Evolutionary conservation across 2,797 vertebrate species (phyloP).

Genomic region (Furcifer pardalis): DNA sequence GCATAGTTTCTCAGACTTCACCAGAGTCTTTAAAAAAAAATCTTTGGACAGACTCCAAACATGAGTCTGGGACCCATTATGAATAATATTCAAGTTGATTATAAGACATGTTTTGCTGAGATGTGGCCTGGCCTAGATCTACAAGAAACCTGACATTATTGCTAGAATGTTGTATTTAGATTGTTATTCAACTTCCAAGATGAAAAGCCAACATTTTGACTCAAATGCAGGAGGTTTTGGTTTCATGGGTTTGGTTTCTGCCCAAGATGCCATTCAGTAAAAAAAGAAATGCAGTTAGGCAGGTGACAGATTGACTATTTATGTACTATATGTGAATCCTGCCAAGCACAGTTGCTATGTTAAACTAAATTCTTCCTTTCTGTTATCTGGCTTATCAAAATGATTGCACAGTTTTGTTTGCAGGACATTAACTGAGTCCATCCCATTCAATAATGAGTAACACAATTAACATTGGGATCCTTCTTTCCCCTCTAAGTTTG

Average conservation of each 20-base stretch:
- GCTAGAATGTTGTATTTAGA: constrained; percentile 36
- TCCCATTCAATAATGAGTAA: neutral
- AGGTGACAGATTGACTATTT: neutral
- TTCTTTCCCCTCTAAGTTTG: neutral
- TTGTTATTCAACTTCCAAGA: constrained; percentile 41
- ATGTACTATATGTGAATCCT: constrained; percentile 5
- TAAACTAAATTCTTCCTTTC: constrained; percentile 26
- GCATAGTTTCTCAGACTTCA: constrained; percentile 6
- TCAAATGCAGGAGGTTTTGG: constrained; percentile 32
- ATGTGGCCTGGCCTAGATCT: constrained; percentile 52
- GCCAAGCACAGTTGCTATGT: constrained; percentile 24
- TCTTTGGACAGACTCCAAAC: constrained; percentile 16
- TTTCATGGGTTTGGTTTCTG: constrained; percentile 44
- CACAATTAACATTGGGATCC: neutral
- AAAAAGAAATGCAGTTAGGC: constrained; percentile 43
- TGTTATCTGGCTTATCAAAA: constrained; percentile 19
- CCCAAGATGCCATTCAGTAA: constrained; percentile 33
- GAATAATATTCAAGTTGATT: constrained; percentile 38
- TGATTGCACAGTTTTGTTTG: constrained; percentile 19
- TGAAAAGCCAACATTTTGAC: constrained; percentile 41
- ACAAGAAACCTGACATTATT: constrained; percentile 42
- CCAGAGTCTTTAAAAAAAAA: constrained; percentile 3
- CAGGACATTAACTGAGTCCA: constrained; percentile 5
- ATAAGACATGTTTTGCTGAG: constrained; percentile 51
- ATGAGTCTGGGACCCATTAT: constrained; percentile 46